phyloP scores from a whole-genome alignment of 2,888 invertebrate species.

The Macrophya alboannulata region DNA sequence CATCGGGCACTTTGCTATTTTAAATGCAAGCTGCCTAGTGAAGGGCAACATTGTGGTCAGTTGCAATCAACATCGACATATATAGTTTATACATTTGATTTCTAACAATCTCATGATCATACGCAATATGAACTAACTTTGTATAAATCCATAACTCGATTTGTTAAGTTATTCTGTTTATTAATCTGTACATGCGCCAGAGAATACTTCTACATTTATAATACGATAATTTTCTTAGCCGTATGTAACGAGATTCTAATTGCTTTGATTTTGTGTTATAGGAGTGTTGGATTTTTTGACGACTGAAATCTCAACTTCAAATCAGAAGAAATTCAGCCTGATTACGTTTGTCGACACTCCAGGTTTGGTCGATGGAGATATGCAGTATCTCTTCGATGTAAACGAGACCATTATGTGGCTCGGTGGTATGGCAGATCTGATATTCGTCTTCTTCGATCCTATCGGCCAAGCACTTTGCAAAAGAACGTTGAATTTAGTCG shows the following conservation, averaged over 20 bases:
- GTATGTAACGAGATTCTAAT: conserved; percentile 33
- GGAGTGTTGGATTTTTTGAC: conserved; percentile 82
- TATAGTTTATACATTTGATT: neutral
- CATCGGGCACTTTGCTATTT: conserved; percentile 80
- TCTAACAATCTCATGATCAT: neutral
- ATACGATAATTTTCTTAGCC: conserved; percentile 16
- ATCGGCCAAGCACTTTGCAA: conserved; percentile 84
- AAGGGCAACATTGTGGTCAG: conserved; percentile 80
- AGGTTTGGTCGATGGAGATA: conserved; percentile 83
- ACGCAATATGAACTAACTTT: neutral
- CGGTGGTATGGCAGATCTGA: conserved; percentile 81
- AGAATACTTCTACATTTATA: neutral
- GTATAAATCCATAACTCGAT: neutral
- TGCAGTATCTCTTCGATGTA: conserved; percentile 84
- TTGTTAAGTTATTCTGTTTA: neutral
- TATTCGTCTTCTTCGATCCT: conserved; percentile 84
- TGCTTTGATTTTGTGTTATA: conserved; percentile 66
- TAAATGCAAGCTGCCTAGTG: conserved; percentile 81
- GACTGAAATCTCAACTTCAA: conserved; percentile 83
- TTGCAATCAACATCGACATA: conserved; percentile 6
- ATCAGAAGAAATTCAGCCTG: conserved; percentile 82
- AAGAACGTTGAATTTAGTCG: conserved; percentile 82
- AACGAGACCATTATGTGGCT: conserved; percentile 82
- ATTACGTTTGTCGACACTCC: conserved; percentile 84
- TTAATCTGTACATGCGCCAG: neutral